Conservation (phyloP, 2,113 vertebrate genomes). For the Zingel zingel region DNA sequence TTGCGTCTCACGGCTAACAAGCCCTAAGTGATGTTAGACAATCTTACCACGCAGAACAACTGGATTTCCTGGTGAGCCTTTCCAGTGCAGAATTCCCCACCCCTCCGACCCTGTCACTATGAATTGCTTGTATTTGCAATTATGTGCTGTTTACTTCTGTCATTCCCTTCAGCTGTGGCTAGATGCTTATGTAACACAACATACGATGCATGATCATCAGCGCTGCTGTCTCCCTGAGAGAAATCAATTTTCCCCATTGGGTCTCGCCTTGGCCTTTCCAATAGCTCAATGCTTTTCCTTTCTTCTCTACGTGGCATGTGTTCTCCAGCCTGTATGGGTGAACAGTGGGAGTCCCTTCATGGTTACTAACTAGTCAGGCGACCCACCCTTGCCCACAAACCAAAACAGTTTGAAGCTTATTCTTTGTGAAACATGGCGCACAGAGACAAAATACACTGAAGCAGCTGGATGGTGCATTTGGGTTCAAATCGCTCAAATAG, state of each 20-base stretch:
- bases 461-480: not conserved
- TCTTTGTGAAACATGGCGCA: constrained; percentile 35
- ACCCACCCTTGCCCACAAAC: constrained; percentile 19
- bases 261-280: constrained; percentile 49
- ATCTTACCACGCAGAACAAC: constrained; percentile 7
- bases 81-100: constrained; percentile 26
- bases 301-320: constrained; percentile 2
- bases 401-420: constrained; percentile 51
- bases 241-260: constrained; percentile 72
- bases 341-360: constrained; percentile 36
- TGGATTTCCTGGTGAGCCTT: constrained; percentile 47
- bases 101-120: constrained; percentile 65
- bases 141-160: constrained; percentile 66
- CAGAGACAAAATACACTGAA: constrained; percentile 20
- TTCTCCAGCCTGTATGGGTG: constrained; percentile 6
- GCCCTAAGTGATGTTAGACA: constrained; percentile 9
- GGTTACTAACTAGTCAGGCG: not conserved
- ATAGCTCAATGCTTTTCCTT: constrained; percentile 7
- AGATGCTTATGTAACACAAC: constrained; percentile 70
- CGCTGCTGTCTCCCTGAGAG: constrained; percentile 41
- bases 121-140: constrained; percentile 43
- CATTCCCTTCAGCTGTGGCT: constrained; percentile 58
- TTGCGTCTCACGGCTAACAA: not conserved
- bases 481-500: not conserved
- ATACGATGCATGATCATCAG: constrained; percentile 54